Base-by-base conservation (phyloP, 2,888 invertebrate species). In the Celastrina argiolus region DNA sequence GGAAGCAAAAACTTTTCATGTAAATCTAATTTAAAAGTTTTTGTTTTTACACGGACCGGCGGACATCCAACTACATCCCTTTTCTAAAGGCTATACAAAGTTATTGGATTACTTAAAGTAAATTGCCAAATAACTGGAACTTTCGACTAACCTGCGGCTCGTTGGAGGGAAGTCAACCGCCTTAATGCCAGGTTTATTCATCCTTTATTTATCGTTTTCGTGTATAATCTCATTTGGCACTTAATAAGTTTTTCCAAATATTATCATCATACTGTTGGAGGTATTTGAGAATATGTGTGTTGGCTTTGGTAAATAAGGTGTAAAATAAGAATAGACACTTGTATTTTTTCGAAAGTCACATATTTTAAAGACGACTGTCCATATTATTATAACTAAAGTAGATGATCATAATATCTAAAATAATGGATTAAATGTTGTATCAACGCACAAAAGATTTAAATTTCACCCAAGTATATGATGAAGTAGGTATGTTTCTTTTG, bases 21-120 rank as follows among this genome's bases (percentile, higher is more conserved):
- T 61, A 36, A 61, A 61, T 61, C 61, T 61, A 61, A 61, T 61
- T 61, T 61, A 61, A 39, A 61, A 61, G 61, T 61, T 61, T 59
- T 61, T 61, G 61, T 61, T 61, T 61, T 61, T 61, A 61, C 61
- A 61, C 61, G 61, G 61, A 36, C 39, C 61, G 36, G 14, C 34
- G 39, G 39, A 39, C 61, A 22, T 22, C 61, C 61, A 61, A 61
- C 61, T 61, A 61, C 61, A 36, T 61, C 61, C 61, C 61, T 61
- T 36, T 36, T 61, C 61, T 36, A 39, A 61, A 34, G 61, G 61
- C 31, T 58, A 31, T 31, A 58, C 61, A 22, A 61, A 61, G 61
- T 61, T 61, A 61, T 61, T 39, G 61, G 61, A 61, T 61, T 61
- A 61, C 61, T 61, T 61, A 39, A 61, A 61, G 36, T 61, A 61